Base-by-base conservation (phyloP, 2,797 vertebrate species). In the Gymnoscopelus microlampas region DNA sequence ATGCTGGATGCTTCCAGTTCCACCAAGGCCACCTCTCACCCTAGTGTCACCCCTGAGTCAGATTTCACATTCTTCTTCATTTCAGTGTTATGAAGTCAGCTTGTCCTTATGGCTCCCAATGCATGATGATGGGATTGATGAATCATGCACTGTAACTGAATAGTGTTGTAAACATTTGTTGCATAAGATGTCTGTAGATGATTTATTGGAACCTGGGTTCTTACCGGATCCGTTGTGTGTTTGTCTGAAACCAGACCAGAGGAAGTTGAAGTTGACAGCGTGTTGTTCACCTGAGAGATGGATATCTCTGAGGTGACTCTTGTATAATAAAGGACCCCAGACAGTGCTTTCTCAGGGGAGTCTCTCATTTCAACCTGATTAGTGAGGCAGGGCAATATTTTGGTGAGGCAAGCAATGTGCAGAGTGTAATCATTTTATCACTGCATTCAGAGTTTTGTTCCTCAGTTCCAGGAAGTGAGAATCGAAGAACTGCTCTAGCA, bases 71-170 rank as follows among this genome's bases (percentile, higher is more conserved):
- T 62, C 26, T 26, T 60, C 23, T 53, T 77, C 74, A 63, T 73
- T 69, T 80, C 35, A 49, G 72, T 15, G 55, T 80, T 64, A 73
- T 74, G 48, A 35, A 48, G 59, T 79, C 68, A 32, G 63, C 70
- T 65, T 65, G 60, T 63, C 77, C 65, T 72, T 48, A 55, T 61
- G 15, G 60, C 61, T 48, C n/a, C 55, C 60, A 23, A 3, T 85
- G 75, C 80, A 84, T 75, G 69, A 80, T 76, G 83, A 79, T 74
- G 83, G 80, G 84, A 88, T 74, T 74, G 80, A 83, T 44, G 63
- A 66, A 63, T 83, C 79, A 59, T 72, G 79, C 57, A 76, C 80
- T 44, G 63, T 66, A 75, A 76, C 80, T 70, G 74, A 83, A 79
- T 47, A 15, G 69, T 35, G 68, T 74, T 80, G 66, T 72, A 61